phyloP scores from a whole-genome alignment of 2,888 invertebrate species.

The Habroteleia sp. region DNA sequence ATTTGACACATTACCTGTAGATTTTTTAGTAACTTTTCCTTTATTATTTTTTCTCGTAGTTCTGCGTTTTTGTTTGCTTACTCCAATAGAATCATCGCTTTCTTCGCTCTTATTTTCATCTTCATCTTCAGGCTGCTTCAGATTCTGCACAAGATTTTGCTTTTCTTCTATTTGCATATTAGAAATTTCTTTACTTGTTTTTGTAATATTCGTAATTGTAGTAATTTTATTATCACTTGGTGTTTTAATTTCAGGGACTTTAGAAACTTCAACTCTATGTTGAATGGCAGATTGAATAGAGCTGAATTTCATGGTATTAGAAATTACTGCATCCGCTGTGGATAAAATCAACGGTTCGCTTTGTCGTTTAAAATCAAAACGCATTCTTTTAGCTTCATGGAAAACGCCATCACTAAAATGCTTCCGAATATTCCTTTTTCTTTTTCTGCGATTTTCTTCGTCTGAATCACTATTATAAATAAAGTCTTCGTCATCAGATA shows the following conservation, averaged over 20 bases:
- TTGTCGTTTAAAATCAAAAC: slow-evolving; percentile 34
- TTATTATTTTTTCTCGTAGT: slow-evolving; percentile 1
- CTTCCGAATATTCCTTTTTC: slow-evolving; percentile 84
- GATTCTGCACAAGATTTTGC: too few relatives aligned
- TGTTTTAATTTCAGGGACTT: too few relatives aligned
- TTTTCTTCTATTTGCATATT: too few relatives aligned
- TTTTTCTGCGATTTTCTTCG: slow-evolving; percentile 80
- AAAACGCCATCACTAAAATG: slow-evolving; percentile 71
- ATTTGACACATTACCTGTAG: slow-evolving; percentile 28
- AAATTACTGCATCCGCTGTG: too few relatives aligned
- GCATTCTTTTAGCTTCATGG: slow-evolving; percentile 64
- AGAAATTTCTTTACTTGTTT: not conserved
- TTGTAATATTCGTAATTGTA: too few relatives aligned
- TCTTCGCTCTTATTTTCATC: not conserved
- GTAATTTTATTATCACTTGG: too few relatives aligned
- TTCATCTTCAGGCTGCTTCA: too few relatives aligned
- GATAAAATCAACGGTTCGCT: too few relatives aligned
- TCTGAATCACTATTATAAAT: slow-evolving; percentile 87
- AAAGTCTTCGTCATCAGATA: slow-evolving; percentile 86
- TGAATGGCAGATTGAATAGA: too few relatives aligned
- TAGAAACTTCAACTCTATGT: too few relatives aligned
- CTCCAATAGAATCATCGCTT: not conserved
- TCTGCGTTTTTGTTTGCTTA: slow-evolving; percentile 9
- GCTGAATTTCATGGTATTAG: too few relatives aligned
- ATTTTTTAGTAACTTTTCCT: not conserved